Evolutionary conservation across 1,140 invertebrate genomes (phyloP).

Genomic region (Micrasema longulum): DNA sequence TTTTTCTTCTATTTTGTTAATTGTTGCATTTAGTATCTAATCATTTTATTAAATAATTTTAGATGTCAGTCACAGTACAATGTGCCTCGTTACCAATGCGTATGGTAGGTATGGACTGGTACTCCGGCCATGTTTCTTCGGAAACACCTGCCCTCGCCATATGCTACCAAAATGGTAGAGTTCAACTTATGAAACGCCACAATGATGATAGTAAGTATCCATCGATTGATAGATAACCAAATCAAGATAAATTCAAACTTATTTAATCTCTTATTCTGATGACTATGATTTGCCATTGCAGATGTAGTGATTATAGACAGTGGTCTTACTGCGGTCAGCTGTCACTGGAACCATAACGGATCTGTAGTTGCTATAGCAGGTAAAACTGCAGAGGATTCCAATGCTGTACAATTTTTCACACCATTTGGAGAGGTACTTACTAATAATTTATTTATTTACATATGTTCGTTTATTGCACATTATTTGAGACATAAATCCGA

Average conservation of each 20-base stretch:
- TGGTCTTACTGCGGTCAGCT: slow-evolving; percentile 83
- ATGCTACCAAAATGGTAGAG: slow-evolving; percentile 87
- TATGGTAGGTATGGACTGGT: slow-evolving; percentile 88
- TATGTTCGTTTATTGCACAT: too few relatives aligned
- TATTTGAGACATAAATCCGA: too few relatives aligned
- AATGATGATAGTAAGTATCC: slow-evolving; percentile 81
- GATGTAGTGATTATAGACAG: slow-evolving; percentile 79
- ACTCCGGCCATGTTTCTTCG: slow-evolving; percentile 78
- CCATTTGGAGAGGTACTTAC: slow-evolving; percentile 82
- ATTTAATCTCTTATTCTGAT: not conserved
- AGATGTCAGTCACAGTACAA: slow-evolving; percentile 77
- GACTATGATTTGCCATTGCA: slow-evolving; percentile 57
- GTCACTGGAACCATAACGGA: slow-evolving; percentile 94
- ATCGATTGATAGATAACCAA: too few relatives aligned
- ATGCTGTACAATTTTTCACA: slow-evolving; percentile 92
- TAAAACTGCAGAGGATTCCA: slow-evolving; percentile 74
- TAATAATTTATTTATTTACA: not conserved
- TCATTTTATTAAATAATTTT: slow-evolving; percentile 44
- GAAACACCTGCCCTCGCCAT: slow-evolving; percentile 86
- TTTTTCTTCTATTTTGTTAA: too few relatives aligned
- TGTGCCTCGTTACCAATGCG: slow-evolving; percentile 70
- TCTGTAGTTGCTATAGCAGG: slow-evolving; percentile 90
- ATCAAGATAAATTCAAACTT: not conserved
- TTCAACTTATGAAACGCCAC: slow-evolving; percentile 91
- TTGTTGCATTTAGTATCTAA: too few relatives aligned